These are phyloP conservation scores for Sebastes itinus DNA, from an alignment of 2,797 vertebrate genomes.

Conservation along the genomic window DNA sequence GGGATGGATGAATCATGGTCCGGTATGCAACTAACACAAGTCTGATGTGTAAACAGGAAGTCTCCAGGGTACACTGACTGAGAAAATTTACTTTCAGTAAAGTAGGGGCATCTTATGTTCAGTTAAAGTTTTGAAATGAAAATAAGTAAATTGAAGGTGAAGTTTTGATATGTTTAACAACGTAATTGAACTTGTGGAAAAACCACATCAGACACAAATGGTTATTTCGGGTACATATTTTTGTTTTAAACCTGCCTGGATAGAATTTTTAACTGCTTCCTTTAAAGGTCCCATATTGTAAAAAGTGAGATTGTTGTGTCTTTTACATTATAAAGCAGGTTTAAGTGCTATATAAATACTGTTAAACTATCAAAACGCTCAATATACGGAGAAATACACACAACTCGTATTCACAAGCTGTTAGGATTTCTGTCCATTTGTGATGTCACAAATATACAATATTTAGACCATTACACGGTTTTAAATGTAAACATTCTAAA, in stretches of 20 bases:
- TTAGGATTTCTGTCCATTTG: no score
- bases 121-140: background rate
- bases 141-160: background rate
- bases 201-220: background rate
- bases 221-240: background rate
- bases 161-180: background rate
- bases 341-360: rapidly evolving
- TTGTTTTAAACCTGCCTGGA: background rate
- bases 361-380: no score
- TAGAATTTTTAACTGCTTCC: background rate
- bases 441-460: no score
- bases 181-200: background rate
- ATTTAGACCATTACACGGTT: no score
- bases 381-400: no score
- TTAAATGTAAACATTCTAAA: no score
- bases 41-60: background rate
- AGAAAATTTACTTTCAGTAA: background rate
- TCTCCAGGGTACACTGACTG: background rate
- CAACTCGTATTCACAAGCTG: no score
- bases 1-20: background rate
- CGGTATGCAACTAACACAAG: no score
- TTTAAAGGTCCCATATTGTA: no score
- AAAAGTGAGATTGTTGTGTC: no score
- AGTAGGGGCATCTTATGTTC: background rate
- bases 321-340: no score